Conservation (phyloP, 2,113 vertebrate species). For the Catharus bicknelli region DNA sequence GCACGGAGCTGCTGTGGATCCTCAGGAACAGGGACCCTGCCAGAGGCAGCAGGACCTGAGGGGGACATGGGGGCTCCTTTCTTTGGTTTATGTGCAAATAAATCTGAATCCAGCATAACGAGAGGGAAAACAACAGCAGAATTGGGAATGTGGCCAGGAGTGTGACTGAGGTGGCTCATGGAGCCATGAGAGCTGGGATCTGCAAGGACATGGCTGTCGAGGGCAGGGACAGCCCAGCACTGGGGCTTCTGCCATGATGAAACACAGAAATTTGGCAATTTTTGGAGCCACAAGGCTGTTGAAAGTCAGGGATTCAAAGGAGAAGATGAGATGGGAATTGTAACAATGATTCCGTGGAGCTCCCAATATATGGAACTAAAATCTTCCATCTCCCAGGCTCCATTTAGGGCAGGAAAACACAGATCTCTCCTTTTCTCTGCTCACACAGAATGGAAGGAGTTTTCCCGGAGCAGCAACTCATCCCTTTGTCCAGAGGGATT, state of each 20-base stretch:
- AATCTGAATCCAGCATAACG: neutral
- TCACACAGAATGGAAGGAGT: rapidly evolving
- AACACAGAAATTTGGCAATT: rapidly evolving
- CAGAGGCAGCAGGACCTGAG: neutral
- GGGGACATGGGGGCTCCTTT: neutral
- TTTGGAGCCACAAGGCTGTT: rapidly evolving
- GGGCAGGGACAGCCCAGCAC: neutral
- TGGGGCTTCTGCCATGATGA: neutral
- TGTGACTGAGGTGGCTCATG: rapidly evolving
- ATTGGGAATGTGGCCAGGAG: rapidly evolving
- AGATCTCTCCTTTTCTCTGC: neutral
- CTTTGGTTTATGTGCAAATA: neutral
- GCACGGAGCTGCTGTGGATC: neutral
- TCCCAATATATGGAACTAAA: neutral
- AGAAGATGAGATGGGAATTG: neutral
- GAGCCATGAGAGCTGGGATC: rapidly evolving
- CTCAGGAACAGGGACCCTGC: neutral
- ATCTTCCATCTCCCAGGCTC: neutral
- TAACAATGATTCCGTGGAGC: neutral
- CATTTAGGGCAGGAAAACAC: neutral
- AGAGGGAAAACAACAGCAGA: neutral
- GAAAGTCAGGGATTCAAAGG: neutral
- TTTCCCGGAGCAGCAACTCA: neutral
- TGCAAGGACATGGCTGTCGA: rapidly evolving
- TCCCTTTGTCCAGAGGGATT: neutral